These are phyloP conservation scores for Pristionchus exspectatus DNA, from an alignment of 2,888 invertebrate species.

Conservation along the genomic window DNA sequence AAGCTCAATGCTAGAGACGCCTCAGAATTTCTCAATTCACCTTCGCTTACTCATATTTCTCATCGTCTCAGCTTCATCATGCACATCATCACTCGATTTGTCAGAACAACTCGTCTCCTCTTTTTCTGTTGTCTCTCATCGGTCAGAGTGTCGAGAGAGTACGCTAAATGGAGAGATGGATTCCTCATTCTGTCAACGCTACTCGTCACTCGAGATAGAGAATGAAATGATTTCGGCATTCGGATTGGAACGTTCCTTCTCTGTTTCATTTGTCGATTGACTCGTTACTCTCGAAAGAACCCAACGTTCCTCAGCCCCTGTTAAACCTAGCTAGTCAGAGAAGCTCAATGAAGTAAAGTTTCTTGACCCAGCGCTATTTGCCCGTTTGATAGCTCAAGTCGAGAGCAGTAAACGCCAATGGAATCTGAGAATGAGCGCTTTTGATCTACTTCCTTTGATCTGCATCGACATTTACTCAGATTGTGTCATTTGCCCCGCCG, in stretches of 20 bases:
- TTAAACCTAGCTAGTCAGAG: neutral
- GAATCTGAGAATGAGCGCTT: neutral
- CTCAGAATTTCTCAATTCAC: neutral
- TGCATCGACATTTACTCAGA: neutral
- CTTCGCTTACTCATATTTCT: neutral
- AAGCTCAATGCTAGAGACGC: neutral
- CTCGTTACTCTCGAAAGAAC: neutral
- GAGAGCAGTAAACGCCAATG: neutral
- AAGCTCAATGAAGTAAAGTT: neutral
- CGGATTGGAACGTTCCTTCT: constrained; percentile 3
- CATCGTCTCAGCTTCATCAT: constrained; percentile 9
- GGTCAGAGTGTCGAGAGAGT: no score
- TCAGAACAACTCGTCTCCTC: neutral
- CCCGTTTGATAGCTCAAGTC: neutral
- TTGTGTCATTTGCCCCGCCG: neutral
- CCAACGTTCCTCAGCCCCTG: neutral
- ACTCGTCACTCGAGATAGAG: neutral
- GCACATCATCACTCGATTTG: neutral
- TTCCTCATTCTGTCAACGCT: neutral
- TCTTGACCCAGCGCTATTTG: neutral
- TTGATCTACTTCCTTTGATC: constrained; percentile 40
- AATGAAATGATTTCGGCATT: neutral
- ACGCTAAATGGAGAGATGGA: neutral
- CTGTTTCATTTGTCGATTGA: neutral
- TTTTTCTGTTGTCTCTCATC: no score